Conservation (phyloP, 2,797 vertebrate genomes). For the Vultur gryphus region DNA sequence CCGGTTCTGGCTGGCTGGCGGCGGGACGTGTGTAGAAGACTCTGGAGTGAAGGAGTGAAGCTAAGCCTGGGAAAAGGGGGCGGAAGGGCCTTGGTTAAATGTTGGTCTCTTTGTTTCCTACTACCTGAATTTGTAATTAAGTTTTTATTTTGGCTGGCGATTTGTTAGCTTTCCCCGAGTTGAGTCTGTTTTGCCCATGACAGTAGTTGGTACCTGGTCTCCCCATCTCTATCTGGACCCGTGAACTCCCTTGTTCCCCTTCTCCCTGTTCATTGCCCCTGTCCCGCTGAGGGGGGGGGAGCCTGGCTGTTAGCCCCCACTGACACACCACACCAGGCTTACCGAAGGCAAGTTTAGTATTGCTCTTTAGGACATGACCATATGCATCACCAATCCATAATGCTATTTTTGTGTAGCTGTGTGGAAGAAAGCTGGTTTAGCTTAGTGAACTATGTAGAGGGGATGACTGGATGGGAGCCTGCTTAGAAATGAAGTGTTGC, state of each 20-base stretch:
- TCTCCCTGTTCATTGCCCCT: background rate
- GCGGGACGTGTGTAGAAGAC: background rate
- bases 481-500: background rate
- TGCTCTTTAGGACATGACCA: background rate
- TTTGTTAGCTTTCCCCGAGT: background rate
- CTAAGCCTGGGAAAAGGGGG: background rate
- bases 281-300: no score
- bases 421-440: background rate
- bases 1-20: background rate
- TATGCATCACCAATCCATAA: accelerated
- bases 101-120: background rate
- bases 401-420: background rate
- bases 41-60: background rate
- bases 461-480: background rate
- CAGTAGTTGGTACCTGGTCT: background rate
- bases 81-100: background rate
- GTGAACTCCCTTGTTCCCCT: background rate
- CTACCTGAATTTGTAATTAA: background rate
- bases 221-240: background rate
- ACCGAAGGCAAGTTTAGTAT: no score
- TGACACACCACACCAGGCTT: background rate
- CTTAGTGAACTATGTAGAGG: background rate
- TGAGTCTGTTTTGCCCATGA: background rate
- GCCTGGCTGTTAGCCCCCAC: background rate
- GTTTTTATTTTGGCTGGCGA: background rate